phyloP scores from a whole-genome alignment of 2,113 vertebrate species.

The Scomber colias region DNA sequence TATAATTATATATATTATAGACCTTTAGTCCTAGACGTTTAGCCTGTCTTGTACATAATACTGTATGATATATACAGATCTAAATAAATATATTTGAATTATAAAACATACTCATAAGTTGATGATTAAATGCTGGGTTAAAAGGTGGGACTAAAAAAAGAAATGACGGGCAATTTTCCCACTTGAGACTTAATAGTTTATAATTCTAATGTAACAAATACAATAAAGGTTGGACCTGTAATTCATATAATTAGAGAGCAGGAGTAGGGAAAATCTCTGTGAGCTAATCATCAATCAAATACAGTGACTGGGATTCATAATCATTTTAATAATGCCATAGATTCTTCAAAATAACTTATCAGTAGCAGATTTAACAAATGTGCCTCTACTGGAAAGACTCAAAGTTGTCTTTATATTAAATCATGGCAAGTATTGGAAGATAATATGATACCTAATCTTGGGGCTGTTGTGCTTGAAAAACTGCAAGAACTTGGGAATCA shows the following conservation, averaged over 20 bases:
- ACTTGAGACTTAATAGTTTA: background rate
- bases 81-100: background rate
- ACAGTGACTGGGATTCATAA: background rate
- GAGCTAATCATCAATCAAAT: no score
- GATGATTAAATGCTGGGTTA: background rate
- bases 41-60: background rate
- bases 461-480: slow-evolving; percentile 98
- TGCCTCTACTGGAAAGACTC: background rate
- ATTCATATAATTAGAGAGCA: background rate
- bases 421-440: background rate
- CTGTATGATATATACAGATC: no score
- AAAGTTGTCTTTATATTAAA: background rate
- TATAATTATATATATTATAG: background rate
- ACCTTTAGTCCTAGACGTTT: background rate
- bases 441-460: slow-evolving; percentile 91
- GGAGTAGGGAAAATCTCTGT: background rate
- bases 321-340: background rate
- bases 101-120: background rate
- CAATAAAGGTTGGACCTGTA: background rate
- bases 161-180: background rate
- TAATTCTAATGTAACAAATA: background rate
- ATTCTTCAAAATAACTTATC: background rate
- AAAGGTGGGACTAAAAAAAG: background rate
- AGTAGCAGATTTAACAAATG: background rate
- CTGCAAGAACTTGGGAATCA: slow-evolving; percentile 98